These are phyloP conservation scores for Plutomurus gul DNA, from an alignment of 1,140 invertebrate genomes.

Conservation along the genomic window DNA sequence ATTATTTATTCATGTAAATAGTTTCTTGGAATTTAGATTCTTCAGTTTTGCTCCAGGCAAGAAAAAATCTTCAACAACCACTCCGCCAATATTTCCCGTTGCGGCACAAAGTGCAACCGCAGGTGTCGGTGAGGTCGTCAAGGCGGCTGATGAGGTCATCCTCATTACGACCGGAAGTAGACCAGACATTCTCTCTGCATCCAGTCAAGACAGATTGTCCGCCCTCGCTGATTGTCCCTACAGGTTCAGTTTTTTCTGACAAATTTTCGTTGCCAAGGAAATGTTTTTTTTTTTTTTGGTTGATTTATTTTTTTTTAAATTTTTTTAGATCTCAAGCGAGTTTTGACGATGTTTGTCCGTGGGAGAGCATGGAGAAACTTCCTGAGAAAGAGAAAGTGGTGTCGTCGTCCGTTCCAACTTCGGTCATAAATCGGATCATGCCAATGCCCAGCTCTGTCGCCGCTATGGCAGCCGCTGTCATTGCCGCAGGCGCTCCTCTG, in stretches of 20 bases:
- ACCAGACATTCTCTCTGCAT: constrained; percentile 48
- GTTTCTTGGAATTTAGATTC: constrained; percentile 66
- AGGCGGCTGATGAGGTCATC: constrained; percentile 56
- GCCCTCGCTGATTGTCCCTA: constrained; percentile 49
- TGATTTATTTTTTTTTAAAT: background rate
- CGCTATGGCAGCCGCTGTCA: background rate
- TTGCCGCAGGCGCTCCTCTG: background rate
- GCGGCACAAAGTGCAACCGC: constrained; percentile 40
- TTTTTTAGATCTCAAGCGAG: constrained; percentile 47
- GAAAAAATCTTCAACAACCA: constrained; percentile 75
- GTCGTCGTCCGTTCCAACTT: background rate
- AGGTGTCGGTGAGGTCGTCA: constrained; percentile 54
- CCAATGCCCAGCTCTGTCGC: background rate
- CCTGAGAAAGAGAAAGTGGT: constrained; percentile 39
- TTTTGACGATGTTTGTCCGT: constrained; percentile 53
- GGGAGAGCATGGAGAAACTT: constrained; percentile 51
- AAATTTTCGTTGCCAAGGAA: too few relatives aligned
- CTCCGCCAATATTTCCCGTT: constrained; percentile 58
- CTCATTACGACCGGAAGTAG: constrained; percentile 53
- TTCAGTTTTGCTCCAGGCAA: constrained; percentile 85
- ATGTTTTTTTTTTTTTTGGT: background rate
- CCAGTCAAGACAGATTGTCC: constrained; percentile 36
- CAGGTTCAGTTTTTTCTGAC: constrained; percentile 36
- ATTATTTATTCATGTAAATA: constrained; percentile 37
- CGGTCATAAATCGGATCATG: background rate